Base-by-base conservation (phyloP, 2,888 invertebrate genomes). In the Eupithecia pulchellata region DNA sequence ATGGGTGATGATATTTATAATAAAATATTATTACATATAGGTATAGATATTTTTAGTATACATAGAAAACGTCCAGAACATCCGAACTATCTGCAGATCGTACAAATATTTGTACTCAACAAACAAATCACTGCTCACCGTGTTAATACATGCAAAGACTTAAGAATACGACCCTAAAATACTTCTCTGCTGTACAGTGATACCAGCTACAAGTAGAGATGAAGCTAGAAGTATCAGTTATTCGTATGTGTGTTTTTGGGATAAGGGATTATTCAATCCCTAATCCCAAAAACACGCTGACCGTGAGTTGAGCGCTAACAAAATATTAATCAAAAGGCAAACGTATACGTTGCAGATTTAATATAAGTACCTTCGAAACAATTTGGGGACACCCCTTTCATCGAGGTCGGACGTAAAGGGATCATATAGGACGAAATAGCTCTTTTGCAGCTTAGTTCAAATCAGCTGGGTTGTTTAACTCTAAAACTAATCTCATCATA, bases 311-410 rank as follows among this genome's bases (percentile, higher is more conserved):
- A 20, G 36, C 55, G 69, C 60, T 69, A 64, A 67, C 73, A 69
- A 70, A 73, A 71, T 73, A 76, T 76, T 74, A 74, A 74, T 76
- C 74, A 76, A 74, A 74, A 71, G 63, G 64, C 25, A 36, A 69
- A 68, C 68, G 71, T 71, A 71, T 60, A 64, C 66, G 72, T 68
- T 27, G 65, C 71, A 69, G 66, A 70, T 73, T 69, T 71, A 68
- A 69, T 75, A 74, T 66, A 67, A 68, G 69, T 67, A 66, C 70
- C 69, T 64, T 69, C 52, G 72, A 72, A 76, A 76, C 72, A 71
- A 72, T 70, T 76, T 72, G 36, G 71, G 57, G 29, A 64, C 58
- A 70, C 68, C 72, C 72, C 71, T 74, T 52, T 70, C 63, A 42
- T 65, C 67, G 42, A 52, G 68, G 61, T 68, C 32, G 71, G 69